Evolutionary conservation across 2,888 invertebrate genomes (phyloP).

Genomic region (Ischnura elegans): DNA sequence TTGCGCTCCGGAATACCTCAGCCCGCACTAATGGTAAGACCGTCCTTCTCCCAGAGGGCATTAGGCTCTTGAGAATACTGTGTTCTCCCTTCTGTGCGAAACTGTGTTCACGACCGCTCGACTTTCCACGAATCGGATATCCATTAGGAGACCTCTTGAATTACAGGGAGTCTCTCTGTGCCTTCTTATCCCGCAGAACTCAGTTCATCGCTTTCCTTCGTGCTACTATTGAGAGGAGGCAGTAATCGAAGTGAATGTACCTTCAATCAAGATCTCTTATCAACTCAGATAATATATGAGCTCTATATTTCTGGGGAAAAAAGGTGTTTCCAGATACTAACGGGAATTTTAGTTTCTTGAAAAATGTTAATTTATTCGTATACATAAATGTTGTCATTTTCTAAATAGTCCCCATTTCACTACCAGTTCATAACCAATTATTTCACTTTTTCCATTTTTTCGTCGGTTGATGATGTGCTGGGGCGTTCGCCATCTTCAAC

Average conservation of each 20-base stretch:
- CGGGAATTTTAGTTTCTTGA: no score
- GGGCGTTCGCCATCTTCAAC: no score
- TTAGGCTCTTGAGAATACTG: background rate
- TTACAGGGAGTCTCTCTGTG: background rate
- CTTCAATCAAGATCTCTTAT: background rate
- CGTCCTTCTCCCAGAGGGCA: background rate
- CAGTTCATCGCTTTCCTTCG: background rate
- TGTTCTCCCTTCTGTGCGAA: background rate
- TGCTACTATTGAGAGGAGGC: background rate
- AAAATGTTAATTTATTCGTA: no score
- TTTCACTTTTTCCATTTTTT: no score
- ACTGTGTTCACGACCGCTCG: background rate
- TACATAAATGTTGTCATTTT: no score
- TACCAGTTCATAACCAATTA: no score
- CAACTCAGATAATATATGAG: background rate
- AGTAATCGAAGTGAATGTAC: background rate
- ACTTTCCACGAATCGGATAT: background rate
- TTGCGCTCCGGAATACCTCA: background rate
- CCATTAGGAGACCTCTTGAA: background rate
- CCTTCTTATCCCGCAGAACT: background rate
- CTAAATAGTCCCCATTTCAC: no score
- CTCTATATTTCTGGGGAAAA: background rate
- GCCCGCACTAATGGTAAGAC: background rate
- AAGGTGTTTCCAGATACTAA: no score
- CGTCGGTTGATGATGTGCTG: no score